Percentiles rank a stretch among this genome's conserved stretches.
phyloP scores from a whole-genome alignment of 2,888 invertebrate species.

The Punctoribates punctum region DNA sequence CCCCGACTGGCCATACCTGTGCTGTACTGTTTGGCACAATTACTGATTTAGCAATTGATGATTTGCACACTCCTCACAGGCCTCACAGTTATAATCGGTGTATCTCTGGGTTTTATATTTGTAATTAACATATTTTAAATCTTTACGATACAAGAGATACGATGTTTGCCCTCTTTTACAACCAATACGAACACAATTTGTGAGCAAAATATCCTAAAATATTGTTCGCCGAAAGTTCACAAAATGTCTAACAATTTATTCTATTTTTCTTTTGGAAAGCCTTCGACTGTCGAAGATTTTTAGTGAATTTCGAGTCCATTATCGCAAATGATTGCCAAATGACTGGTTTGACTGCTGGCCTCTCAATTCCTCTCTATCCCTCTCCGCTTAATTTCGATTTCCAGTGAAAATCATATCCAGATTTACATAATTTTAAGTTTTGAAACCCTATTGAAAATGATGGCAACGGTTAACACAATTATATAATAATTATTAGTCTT shows the following conservation, averaged over 20 bases:
- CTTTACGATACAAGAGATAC: background rate
- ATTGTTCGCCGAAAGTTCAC: background rate
- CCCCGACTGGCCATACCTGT: background rate
- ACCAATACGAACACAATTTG: background rate
- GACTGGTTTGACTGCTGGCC: background rate
- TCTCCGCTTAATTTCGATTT: background rate
- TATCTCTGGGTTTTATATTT: conserved; percentile 2
- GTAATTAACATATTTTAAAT: conserved; percentile 30
- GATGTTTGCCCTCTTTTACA: background rate
- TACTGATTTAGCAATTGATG: conserved; percentile 29
- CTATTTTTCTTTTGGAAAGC: background rate
- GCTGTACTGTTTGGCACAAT: conserved; percentile 3
- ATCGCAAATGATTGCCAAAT: background rate
- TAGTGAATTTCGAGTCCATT: background rate
- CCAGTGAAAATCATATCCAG: background rate
- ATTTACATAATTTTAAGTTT: background rate
- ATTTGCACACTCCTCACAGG: background rate
- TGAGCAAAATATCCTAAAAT: background rate
- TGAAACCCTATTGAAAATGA: conserved; percentile 1
- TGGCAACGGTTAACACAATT: background rate
- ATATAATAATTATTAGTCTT: background rate
- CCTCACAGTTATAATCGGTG: conserved; percentile 20
- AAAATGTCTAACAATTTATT: background rate
- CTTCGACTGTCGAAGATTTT: background rate
- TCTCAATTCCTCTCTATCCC: background rate